These are phyloP conservation scores for Plumapathes pennacea DNA, from an alignment of 92 coral and sea anemone genomes.

Conservation along the genomic window DNA sequence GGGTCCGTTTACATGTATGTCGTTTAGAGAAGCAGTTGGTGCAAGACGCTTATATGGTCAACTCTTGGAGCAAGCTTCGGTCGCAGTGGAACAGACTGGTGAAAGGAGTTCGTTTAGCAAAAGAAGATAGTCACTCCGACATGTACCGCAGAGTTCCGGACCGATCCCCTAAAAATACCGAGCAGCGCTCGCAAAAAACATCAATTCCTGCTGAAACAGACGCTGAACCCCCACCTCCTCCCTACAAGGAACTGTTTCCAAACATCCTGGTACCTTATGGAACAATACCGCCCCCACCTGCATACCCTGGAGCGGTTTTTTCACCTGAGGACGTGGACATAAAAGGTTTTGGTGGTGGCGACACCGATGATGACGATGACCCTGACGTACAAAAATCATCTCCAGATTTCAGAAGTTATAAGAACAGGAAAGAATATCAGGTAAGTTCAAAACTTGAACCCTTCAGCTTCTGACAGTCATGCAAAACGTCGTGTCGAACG, in stretches of 20 bases:
- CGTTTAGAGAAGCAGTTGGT: conserved; percentile 68
- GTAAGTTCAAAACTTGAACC: neutral
- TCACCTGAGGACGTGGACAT: too few species aligned
- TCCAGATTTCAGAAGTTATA: neutral
- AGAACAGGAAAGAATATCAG: neutral
- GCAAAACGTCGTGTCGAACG: too few species aligned
- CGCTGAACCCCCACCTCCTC: conserved; percentile 70
- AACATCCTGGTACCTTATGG: conserved; percentile 75
- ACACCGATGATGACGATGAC: neutral
- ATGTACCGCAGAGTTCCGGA: too few species aligned
- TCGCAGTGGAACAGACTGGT: conserved; percentile 88
- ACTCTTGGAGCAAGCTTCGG: conserved; percentile 80
- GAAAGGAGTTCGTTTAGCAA: conserved; percentile 81
- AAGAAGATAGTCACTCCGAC: conserved; percentile 30
- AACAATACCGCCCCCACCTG: conserved; percentile 55
- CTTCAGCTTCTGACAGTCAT: too few species aligned
- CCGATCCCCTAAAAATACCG: conserved; percentile 15
- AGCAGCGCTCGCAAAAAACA: neutral
- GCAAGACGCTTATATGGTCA: conserved; percentile 66
- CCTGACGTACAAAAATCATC: neutral
- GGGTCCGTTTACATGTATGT: too few species aligned
- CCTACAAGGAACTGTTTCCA: conserved; percentile 81
- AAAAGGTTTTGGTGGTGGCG: neutral
- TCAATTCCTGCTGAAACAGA: conserved; percentile 4
- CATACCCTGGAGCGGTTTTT: conserved; percentile 11